phyloP scores from a whole-genome alignment of 2,113 vertebrate species.

The Chiloscyllium plagiosum region DNA sequence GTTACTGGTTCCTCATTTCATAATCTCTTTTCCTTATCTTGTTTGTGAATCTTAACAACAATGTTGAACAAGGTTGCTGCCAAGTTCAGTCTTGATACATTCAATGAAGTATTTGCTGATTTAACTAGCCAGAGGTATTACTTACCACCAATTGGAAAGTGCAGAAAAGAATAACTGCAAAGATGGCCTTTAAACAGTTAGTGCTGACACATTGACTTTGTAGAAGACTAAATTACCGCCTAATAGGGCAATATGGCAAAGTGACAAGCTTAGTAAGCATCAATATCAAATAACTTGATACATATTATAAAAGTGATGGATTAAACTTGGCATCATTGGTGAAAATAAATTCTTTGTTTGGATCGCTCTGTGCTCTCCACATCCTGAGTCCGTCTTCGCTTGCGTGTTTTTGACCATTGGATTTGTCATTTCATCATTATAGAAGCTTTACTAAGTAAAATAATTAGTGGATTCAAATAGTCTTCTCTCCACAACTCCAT shows the following conservation, averaged over 20 bases:
- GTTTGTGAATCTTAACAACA: neutral
- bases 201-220: conserved; percentile 14
- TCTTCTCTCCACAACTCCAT: neutral
- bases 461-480: conserved; percentile 45
- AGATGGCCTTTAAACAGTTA: neutral
- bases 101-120: conserved; percentile 7
- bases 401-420: neutral
- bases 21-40: neutral
- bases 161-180: neutral
- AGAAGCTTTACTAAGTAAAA: conserved; percentile 42
- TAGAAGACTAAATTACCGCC: neutral
- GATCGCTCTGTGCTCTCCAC: neutral
- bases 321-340: neutral
- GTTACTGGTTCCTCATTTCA: neutral
- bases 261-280: neutral
- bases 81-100: neutral
- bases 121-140: neutral
- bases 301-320: conserved; percentile 21
- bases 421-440: conserved; percentile 10
- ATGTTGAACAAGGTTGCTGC: neutral
- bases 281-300: conserved; percentile 23
- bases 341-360: conserved; percentile 41
- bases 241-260: neutral
- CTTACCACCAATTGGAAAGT: neutral
- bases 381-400: neutral